A percentile compares a stretch with the other conserved stretches of the same genome.
These are phyloP conservation scores for Istiophorus platypterus DNA, from an alignment of 2,113 vertebrate genomes.

Conservation along the genomic window DNA sequence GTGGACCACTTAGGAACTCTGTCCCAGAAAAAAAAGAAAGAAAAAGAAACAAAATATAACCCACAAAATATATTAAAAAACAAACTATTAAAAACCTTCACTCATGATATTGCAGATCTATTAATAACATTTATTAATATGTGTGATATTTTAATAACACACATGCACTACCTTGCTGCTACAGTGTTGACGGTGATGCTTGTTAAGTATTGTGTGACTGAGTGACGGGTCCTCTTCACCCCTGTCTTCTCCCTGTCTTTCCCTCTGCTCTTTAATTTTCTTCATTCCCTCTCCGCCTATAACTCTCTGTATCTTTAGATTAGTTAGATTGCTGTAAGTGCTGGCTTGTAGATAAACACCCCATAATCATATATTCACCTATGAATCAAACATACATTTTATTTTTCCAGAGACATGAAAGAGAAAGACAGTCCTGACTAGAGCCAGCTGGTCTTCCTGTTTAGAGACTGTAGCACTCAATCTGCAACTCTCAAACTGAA, in stretches of 20 bases:
- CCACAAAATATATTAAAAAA: no score
- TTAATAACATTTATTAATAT: no score
- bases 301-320: neutral
- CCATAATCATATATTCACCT: no score
- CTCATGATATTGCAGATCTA: slow-evolving; percentile 11
- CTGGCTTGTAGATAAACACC: neutral
- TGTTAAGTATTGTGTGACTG: neutral
- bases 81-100: slow-evolving; percentile 17
- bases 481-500: no score
- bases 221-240: slow-evolving; percentile 10
- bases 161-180: neutral
- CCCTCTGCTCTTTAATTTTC: neutral
- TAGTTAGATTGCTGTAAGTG: neutral
- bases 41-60: neutral
- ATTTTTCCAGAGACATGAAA: no score
- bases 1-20: slow-evolving; percentile 56
- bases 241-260: neutral
- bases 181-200: neutral
- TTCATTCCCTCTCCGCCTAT: slow-evolving; percentile 11
- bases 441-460: no score
- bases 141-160: no score
- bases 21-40: slow-evolving; percentile 2
- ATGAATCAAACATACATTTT: no score
- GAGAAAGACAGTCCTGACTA: no score
- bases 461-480: no score